These are phyloP conservation scores for Empis stercorea DNA, from an alignment of 2,888 invertebrate species.

Conservation along the genomic window DNA sequence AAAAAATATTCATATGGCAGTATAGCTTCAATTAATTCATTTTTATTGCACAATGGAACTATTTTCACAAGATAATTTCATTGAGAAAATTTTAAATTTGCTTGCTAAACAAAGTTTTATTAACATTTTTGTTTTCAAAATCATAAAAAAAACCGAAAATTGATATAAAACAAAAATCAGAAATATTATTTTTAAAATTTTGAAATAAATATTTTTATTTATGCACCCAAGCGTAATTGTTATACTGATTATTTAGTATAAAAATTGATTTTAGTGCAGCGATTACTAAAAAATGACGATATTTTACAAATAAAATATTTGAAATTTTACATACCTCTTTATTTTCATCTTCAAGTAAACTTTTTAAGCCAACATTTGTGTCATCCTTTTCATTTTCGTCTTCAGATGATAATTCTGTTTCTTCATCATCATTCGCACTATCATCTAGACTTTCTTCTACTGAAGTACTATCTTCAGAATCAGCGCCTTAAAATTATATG, in stretches of 20 bases:
- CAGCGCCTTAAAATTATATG: slow-evolving; percentile 12
- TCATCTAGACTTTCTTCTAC: slow-evolving; percentile 18
- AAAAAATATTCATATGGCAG: too few relatives aligned
- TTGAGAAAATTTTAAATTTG: too few relatives aligned
- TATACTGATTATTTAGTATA: slow-evolving; percentile 11
- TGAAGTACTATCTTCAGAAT: slow-evolving; percentile 26
- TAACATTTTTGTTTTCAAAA: background rate
- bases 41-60: background rate
- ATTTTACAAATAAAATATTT: background rate
- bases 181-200: background rate
- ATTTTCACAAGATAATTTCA: too few relatives aligned
- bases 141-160: background rate
- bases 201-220: slow-evolving; percentile 16
- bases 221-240: slow-evolving; percentile 33
- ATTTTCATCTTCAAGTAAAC: slow-evolving; percentile 42
- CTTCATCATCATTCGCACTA: slow-evolving; percentile 25
- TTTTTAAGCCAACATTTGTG: slow-evolving; percentile 40
- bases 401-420: slow-evolving; percentile 25
- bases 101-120: background rate
- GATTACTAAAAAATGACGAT: background rate
- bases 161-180: background rate
- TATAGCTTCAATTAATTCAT: too few relatives aligned
- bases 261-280: slow-evolving; percentile 11
- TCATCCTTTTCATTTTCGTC: slow-evolving; percentile 30
- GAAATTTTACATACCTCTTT: slow-evolving; percentile 9